Base-by-base conservation (phyloP, 2,797 vertebrate genomes). In the Brachyalestes nurse region DNA sequence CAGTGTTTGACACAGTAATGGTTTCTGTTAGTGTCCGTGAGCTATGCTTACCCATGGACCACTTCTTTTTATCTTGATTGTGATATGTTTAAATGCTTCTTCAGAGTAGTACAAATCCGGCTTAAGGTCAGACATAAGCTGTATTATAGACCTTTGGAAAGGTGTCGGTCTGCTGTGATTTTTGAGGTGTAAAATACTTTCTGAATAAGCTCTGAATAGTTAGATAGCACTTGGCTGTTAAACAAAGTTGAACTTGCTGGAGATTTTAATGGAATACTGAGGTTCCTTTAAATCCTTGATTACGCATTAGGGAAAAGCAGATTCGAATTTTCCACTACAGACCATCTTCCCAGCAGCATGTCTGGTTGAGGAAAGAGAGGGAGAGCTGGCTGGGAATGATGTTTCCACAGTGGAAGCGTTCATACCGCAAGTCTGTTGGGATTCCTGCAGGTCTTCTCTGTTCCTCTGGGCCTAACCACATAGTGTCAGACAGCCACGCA, bases 301-400 rank as follows among this genome's bases (percentile, higher is more conserved):
- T 0, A 40, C 34, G 57, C 53, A 67, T 79, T 85, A 74, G 49
- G 64, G 10, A 55, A 61, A 77, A 58, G 65, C 17, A 28, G 73
- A 57, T 73, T n/a, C 75, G 75, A 23, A 70, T 80, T 85, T 70
- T 71, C 61, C 61, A 78, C 51, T 64, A 13, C 34, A 21, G 58
- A 16, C 23, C 65, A 40, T 75, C 25, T 75, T 78, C 25, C 80
- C 28, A 66, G 28, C 42, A 62, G 58, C 42, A 25, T 4, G 61
- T 77, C 65, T 82, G 67, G 64, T 62, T 51, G 6, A 19, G 47
- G 69, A 80, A 47, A 45, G 72, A 69, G n/a, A 38, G 17, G 47
- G 57, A 72, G 9, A 47, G 51, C 58, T 82, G 64, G 40, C 65
- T 70, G 23, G 55, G 55, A 12, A 71, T 16, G 55, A 65, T 80